These are phyloP conservation scores for Marasmarcha lunaedactyla DNA, from an alignment of 2,888 invertebrate species.

Conservation along the genomic window DNA sequence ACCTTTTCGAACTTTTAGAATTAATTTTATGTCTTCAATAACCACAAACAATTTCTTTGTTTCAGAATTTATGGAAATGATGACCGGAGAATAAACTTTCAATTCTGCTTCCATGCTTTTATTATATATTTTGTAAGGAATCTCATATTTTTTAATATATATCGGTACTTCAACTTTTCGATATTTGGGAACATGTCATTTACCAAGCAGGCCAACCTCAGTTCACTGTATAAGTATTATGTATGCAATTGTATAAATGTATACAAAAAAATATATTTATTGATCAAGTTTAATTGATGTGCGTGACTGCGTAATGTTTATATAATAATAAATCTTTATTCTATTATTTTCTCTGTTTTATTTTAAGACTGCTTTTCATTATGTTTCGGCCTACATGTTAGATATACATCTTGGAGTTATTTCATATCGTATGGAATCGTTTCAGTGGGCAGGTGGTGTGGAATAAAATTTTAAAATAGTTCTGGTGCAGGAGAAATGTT, in stretches of 20 bases:
- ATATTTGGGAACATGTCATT: constrained; percentile 37
- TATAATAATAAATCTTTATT: constrained; percentile 67
- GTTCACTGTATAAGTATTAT: constrained; percentile 43
- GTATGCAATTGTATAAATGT: constrained; percentile 59
- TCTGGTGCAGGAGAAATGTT: not conserved
- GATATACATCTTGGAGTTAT: not conserved
- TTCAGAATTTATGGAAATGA: constrained; percentile 96
- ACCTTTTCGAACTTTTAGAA: too few relatives aligned
- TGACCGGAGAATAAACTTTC: constrained; percentile 87
- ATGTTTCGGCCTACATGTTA: too few relatives aligned
- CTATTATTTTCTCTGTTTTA: constrained; percentile 28
- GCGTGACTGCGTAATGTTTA: constrained; percentile 65
- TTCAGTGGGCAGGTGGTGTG: not conserved
- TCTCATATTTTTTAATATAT: constrained; percentile 27
- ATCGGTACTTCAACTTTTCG: constrained; percentile 53
- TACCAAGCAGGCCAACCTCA: not conserved
- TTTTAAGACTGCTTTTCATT: constrained; percentile 6
- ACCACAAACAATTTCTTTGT: too few relatives aligned
- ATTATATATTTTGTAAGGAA: constrained; percentile 52
- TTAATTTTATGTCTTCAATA: too few relatives aligned
- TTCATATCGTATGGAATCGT: not conserved
- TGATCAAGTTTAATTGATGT: constrained; percentile 58
- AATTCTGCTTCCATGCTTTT: constrained; percentile 27
- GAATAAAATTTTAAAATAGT: not conserved
- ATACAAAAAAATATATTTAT: constrained; percentile 24